A percentile compares a stretch with the other conserved stretches of the same genome.
phyloP scores from a whole-genome alignment of 2,888 invertebrate genomes.

The Melanotus villosus region DNA sequence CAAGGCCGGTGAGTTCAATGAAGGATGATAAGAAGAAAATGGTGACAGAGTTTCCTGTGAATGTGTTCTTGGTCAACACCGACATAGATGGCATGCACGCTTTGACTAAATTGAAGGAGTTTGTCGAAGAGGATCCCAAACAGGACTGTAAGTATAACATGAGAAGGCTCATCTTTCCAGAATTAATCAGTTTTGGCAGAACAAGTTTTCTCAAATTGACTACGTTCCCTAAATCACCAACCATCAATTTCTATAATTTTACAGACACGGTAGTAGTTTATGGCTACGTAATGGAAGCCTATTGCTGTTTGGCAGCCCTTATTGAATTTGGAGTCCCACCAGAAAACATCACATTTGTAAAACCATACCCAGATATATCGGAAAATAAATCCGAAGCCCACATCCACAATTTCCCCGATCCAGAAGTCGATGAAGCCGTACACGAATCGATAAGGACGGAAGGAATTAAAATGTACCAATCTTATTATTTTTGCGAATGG shows the following conservation, averaged over 20 bases:
- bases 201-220: no score
- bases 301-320: constrained; percentile 77
- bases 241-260: constrained; percentile 30
- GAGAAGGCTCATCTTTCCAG: not conserved
- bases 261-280: constrained; percentile 75
- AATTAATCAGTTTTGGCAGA: no score
- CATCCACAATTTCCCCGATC: constrained; percentile 61
- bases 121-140: constrained; percentile 46
- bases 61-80: constrained; percentile 76
- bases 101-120: constrained; percentile 62
- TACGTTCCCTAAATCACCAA: no score
- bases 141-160: constrained; percentile 25
- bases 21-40: constrained; percentile 60
- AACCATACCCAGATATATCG: constrained; percentile 69
- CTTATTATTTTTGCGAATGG: constrained; percentile 74
- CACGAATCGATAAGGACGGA: constrained; percentile 58
- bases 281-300: constrained; percentile 77
- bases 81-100: constrained; percentile 71
- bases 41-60: constrained; percentile 68
- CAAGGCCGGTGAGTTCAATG: constrained; percentile 67
- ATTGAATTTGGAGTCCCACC: constrained; percentile 73
- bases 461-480: constrained; percentile 69
- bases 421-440: constrained; percentile 71
- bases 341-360: constrained; percentile 74
- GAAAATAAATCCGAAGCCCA: constrained; percentile 51